These are phyloP conservation scores for Notoglanidium macrostoma DNA, from an alignment of 2,797 vertebrate species.

Conservation along the genomic window DNA sequence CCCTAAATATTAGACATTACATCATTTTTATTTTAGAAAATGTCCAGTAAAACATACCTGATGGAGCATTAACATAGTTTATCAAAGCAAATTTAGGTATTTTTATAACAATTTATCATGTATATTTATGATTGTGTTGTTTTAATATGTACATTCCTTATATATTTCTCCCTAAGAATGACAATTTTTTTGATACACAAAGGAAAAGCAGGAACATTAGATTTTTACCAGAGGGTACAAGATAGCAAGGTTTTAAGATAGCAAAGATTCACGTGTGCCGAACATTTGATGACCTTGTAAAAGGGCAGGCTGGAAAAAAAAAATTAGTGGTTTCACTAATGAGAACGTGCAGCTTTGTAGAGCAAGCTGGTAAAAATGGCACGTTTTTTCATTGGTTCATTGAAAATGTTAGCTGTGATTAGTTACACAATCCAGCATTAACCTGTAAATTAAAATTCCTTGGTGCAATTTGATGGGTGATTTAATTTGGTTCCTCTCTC, in stretches of 20 bases:
- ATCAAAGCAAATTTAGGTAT: neutral
- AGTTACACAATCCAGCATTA: constrained; percentile 99
- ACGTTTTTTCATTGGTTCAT: constrained; percentile 83
- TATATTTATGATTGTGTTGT: neutral
- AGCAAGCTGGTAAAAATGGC: constrained; percentile 78
- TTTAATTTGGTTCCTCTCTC: constrained; percentile 92
- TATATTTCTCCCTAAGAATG: neutral
- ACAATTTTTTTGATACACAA: neutral
- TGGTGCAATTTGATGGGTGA: constrained; percentile 99
- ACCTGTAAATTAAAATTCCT: constrained; percentile 99
- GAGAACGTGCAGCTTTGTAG: constrained; percentile 68
- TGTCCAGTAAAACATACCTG: neutral
- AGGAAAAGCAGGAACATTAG: neutral
- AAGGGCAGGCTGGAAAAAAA: constrained; percentile 41
- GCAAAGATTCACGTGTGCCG: constrained; percentile 1
- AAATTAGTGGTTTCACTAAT: constrained; percentile 50
- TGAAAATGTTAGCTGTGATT: constrained; percentile 96
- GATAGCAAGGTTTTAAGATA: neutral
- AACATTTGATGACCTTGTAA: constrained; percentile 43
- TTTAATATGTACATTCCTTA: neutral
- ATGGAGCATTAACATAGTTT: neutral
- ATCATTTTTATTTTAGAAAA: neutral
- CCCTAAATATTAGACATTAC: neutral
- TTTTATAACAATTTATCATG: neutral
- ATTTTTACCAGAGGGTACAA: neutral